phyloP scores from a whole-genome alignment of 2,888 invertebrate genomes.

The Lasioglossum morio region DNA sequence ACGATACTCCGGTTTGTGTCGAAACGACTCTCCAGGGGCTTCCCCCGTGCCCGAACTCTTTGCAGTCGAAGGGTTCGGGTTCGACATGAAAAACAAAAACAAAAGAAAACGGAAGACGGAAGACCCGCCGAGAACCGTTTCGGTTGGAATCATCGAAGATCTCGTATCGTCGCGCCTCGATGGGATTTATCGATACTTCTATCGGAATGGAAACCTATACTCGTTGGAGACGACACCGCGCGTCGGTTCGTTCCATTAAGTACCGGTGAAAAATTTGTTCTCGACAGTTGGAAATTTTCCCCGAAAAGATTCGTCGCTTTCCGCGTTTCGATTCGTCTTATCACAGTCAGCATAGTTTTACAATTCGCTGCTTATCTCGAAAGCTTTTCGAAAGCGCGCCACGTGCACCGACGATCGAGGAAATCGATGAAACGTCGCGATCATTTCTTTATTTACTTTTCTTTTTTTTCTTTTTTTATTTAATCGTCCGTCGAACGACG shows the following conservation, averaged over 20 bases:
- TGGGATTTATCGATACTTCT: neutral
- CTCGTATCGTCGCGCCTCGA: slow-evolving; percentile 20
- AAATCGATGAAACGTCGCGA: slow-evolving; percentile 52
- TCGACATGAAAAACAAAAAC: neutral
- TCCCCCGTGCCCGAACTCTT: neutral
- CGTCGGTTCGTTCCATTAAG: neutral
- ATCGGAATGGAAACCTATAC: slow-evolving; percentile 8
- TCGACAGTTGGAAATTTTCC: neutral
- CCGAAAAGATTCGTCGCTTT: slow-evolving; percentile 10
- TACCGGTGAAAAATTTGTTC: neutral
- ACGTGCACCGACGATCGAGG: slow-evolving; percentile 31
- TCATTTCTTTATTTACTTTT: neutral
- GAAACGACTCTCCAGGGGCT: neutral
- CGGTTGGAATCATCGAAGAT: slow-evolving; percentile 24
- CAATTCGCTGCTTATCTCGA: slow-evolving; percentile 11
- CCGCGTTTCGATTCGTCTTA: slow-evolving; percentile 29
- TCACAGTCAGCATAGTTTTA: slow-evolving; percentile 40
- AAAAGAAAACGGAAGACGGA: neutral
- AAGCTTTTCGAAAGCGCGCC: slow-evolving; percentile 26
- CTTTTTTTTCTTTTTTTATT: neutral
- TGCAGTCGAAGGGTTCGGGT: neutral
- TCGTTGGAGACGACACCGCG: neutral
- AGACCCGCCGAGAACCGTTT: slow-evolving; percentile 22
- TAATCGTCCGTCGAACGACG: neutral
- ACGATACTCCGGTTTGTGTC: neutral